These are phyloP conservation scores for Acipenser ruthenus DNA, from an alignment of 2,797 vertebrate species.

Conservation along the genomic window DNA sequence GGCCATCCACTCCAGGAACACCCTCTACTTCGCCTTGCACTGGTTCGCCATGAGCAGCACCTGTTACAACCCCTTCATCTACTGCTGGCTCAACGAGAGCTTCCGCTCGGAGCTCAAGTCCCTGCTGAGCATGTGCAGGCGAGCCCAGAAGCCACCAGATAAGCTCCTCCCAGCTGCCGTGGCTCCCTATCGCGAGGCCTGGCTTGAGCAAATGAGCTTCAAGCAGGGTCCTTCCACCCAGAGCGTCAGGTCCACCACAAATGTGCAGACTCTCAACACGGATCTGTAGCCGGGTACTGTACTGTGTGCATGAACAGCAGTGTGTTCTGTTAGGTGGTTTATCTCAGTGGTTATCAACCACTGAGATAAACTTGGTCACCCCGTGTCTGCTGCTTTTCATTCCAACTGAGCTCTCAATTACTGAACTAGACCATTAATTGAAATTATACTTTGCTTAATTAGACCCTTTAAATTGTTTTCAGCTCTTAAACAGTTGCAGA, in stretches of 20 bases:
- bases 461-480: too few species aligned
- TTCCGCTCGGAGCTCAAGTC: too few species aligned
- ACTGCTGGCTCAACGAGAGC: too few species aligned
- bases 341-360: neutral
- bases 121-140: too few species aligned
- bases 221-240: conserved; percentile 17
- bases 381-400: neutral
- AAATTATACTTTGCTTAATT: too few species aligned
- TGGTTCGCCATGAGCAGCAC: conserved; percentile 3
- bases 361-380: too few species aligned
- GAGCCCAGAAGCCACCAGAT: neutral
- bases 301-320: too few species aligned
- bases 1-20: conserved; percentile 52
- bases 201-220: conserved; percentile 21
- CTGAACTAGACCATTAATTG: too few species aligned
- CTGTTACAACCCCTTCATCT: too few species aligned
- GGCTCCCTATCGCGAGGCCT: neutral
- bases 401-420: neutral
- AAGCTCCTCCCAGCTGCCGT: rapidly evolving
- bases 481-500: too few species aligned
- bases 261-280: neutral
- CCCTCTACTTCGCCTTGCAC: conserved; percentile 51
- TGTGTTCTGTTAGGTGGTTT: neutral
- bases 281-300: conserved; percentile 21
- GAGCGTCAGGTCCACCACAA: neutral